These are phyloP conservation scores for Chaenocephalus aceratus DNA, from an alignment of 2,113 vertebrate genomes.

Conservation along the genomic window DNA sequence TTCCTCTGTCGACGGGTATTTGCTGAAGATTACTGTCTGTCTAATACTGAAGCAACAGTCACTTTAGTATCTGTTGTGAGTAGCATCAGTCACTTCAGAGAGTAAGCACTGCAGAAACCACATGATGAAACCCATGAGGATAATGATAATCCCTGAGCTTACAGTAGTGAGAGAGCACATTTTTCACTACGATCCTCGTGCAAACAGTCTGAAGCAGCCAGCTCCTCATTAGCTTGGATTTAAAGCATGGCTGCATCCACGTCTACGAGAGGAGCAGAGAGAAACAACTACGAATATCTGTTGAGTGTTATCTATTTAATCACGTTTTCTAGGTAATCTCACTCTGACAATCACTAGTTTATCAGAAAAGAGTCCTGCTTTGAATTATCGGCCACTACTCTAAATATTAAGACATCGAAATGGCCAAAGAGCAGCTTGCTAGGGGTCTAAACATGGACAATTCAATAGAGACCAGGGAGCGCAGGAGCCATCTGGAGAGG, in stretches of 20 bases:
- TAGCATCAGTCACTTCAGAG: constrained; percentile 47
- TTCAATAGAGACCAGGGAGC: constrained; percentile 68
- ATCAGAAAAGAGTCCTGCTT: constrained; percentile 31
- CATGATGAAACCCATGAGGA: constrained; percentile 63
- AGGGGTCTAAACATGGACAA: constrained; percentile 66
- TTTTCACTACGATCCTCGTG: constrained; percentile 59
- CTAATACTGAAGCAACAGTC: constrained; percentile 9
- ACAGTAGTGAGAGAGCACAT: constrained; percentile 55
- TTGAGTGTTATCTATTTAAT: constrained; percentile 31
- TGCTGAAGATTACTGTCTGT: neutral
- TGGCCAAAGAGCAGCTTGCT: constrained; percentile 58
- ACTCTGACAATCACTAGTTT: constrained; percentile 13
- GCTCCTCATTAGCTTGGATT: constrained; percentile 62
- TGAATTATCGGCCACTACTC: constrained; percentile 52
- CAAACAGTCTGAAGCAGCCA: constrained; percentile 59
- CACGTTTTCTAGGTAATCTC: constrained; percentile 11
- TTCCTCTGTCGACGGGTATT: constrained; percentile 4
- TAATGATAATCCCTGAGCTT: constrained; percentile 68
- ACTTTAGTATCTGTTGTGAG: constrained; percentile 32
- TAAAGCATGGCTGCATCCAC: constrained; percentile 29
- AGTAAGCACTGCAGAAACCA: constrained; percentile 48
- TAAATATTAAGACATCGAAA: constrained; percentile 56
- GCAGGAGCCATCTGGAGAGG: constrained; percentile 80
- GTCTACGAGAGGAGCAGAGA: constrained; percentile 6
- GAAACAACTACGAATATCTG: constrained; percentile 21